Base-by-base conservation (phyloP, 2,888 invertebrate species). In the Caenorhabditis auriculariae region DNA sequence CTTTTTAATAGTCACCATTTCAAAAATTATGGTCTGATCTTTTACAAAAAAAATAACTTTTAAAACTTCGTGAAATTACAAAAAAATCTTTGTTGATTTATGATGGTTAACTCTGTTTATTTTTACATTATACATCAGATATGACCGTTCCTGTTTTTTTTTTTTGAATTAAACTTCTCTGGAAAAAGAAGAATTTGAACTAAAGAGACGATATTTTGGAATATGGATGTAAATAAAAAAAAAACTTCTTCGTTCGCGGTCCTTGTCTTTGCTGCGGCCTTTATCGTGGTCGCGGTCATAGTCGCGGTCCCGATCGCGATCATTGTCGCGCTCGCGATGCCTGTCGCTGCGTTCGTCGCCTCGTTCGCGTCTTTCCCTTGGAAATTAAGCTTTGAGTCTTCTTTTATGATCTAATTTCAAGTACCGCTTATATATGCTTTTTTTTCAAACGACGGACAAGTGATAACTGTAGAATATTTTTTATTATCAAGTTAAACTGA, bases 301-400 rank as follows among this genome's bases (percentile, higher is more conserved):
- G 27, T 43, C 27, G 27, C 54, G 5, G 2, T 44, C 50, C 15
- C 48, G 21, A 26, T 23, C 44, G n/a, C 49, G 48, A 26, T 54
- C 56, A 23, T 46, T 46, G 28, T 39, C 9, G 32, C 53, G 44
- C 54, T 48, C 60, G 32, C 32, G 35, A n/a, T 32, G 9, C 46
- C 52, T 26, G 37, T 15, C 1, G 38, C 54, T 39, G 9, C 12
- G 23, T 21, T 51, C 51, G 23, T 55, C 62, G 4, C 62, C 58
- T 41, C 55, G 5, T 19, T 54, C 60, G 1, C 50, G 23, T 3
- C 59, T 26, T 27, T 53, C 59, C 19, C 50, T 39, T n/a, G 7
- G 15, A 7, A 32, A 32, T 32, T 32, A 32, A 9, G 15, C 32
- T n/a, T n/a, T n/a, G n/a, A 9, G 7, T 32, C 32, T 32, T 15